Evolutionary conservation across 2,797 vertebrate genomes (phyloP), one percentile per base, ranked within the genome.

Genomic region (Oreochromis grahami): DNA sequence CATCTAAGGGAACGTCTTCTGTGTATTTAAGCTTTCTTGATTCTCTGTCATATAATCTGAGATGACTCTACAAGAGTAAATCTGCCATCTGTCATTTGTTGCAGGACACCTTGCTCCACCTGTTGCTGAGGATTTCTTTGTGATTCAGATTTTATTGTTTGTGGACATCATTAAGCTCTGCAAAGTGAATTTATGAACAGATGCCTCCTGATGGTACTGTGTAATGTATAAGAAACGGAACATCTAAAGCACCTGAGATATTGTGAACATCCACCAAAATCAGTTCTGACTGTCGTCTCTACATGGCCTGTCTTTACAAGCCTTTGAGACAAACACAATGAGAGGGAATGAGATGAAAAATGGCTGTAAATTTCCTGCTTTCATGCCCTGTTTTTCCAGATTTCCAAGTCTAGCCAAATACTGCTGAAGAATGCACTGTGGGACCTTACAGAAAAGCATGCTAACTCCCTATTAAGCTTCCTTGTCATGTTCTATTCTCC

Each of bases 371-470:
- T 43, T 76, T 6, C 3, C 3, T 52, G 29, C 79, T 70, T 76
- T 79, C 13, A 87, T 83, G 56, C 17, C 10, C 81, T 85, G 6
- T 45, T 63, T 80, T 81, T 89, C 43, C 29, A 58, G 5, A 51
- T 81, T 83, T 60, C 17, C 38, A 8, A 45, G 3, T 41, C 14
- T 4, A 60, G 43, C 5, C 13, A 76, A 55, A 15, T 12, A 41
- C 43, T 63, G 79, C 32, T 58, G 32, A 86, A 80, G 13, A 34
- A 41, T 68, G 26, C 65, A 86, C 78, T 56, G 45, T 41, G 48
- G 45, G 74, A 34, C 52, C 36, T 48, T 55, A 26, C 68, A 90
- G 84, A 89, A 87, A 83, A 90, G 50, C 88, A 79, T 36, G 77
- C 84, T 78, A 79, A 79, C 81, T 82, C 48, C 60, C 58, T 52